Percentiles rank a stretch among this genome's conserved stretches.
Conservation (phyloP, 2,113 vertebrate genomes). For the Megaceryle torquata region DNA sequence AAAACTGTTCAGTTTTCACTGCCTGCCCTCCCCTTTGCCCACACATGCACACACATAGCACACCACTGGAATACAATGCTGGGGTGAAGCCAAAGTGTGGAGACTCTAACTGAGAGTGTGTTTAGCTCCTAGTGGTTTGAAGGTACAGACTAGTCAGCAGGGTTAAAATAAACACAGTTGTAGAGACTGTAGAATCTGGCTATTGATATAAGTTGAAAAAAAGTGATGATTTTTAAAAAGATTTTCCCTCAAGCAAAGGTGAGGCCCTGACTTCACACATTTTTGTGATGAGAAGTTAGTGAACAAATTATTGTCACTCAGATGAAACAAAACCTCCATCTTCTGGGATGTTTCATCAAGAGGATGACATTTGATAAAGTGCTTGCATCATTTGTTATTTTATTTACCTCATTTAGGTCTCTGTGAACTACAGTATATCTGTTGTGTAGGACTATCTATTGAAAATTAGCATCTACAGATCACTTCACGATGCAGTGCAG, state of each 20-base stretch:
- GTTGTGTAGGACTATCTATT: background rate
- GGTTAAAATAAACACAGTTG: background rate
- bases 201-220: background rate
- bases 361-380: background rate
- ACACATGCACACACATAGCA: background rate
- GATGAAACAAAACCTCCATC: background rate
- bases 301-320: background rate
- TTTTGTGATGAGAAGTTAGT: background rate
- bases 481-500: background rate
- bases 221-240: background rate
- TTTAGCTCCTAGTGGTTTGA: background rate
- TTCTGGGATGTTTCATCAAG: background rate
- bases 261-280: background rate
- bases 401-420: background rate
- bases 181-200: background rate
- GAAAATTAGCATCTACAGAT: background rate
- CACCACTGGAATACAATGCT: conserved; percentile 23
- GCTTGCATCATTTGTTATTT: background rate
- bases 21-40: conserved; percentile 32
- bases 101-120: background rate
- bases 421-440: background rate
- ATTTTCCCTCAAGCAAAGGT: background rate
- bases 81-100: conserved; percentile 12
- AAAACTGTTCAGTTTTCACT: conserved; percentile 67
- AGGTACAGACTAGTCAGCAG: background rate